Conservation (phyloP, 1,140 invertebrate genomes). For the Aporrectodea caliginosa region DNA sequence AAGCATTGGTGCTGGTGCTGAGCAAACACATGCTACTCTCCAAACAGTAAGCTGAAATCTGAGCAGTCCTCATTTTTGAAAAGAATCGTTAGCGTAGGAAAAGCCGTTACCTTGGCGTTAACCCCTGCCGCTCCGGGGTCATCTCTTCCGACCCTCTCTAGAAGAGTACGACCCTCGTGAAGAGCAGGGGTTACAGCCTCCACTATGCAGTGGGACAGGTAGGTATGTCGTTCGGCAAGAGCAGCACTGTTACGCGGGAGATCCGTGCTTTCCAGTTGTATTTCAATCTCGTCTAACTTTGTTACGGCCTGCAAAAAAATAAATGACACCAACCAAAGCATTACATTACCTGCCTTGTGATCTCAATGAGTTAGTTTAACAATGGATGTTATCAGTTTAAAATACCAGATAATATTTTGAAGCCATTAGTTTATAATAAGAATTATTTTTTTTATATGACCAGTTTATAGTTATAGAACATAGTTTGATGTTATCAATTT, state of each 20-base stretch:
- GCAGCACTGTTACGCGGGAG: slow-evolving; percentile 64
- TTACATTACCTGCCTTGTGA: too few species aligned
- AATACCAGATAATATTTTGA: background rate
- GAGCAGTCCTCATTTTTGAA: too few species aligned
- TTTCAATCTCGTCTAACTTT: slow-evolving; percentile 73
- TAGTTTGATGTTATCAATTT: too few species aligned
- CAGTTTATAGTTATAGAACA: too few species aligned
- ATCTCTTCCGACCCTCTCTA: slow-evolving; percentile 67
- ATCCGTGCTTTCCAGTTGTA: slow-evolving; percentile 65
- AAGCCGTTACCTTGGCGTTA: slow-evolving; percentile 51
- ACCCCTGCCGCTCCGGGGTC: slow-evolving; percentile 65
- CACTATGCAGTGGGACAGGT: slow-evolving; percentile 64
- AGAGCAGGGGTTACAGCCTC: slow-evolving; percentile 65
- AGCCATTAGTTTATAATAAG: background rate
- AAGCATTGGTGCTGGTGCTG: too few species aligned
- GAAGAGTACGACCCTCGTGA: slow-evolving; percentile 68
- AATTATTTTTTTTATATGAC: too few species aligned
- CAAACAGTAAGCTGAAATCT: too few species aligned
- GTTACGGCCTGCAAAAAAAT: slow-evolving; percentile 66
- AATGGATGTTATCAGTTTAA: too few species aligned
- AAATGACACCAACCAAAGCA: too few species aligned
- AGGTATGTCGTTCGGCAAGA: slow-evolving; percentile 65
- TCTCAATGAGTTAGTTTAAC: too few species aligned
- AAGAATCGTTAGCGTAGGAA: too few species aligned
- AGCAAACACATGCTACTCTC: too few species aligned